phyloP scores from a whole-genome alignment of 2,113 vertebrate genomes.

The Candoia aspera region DNA sequence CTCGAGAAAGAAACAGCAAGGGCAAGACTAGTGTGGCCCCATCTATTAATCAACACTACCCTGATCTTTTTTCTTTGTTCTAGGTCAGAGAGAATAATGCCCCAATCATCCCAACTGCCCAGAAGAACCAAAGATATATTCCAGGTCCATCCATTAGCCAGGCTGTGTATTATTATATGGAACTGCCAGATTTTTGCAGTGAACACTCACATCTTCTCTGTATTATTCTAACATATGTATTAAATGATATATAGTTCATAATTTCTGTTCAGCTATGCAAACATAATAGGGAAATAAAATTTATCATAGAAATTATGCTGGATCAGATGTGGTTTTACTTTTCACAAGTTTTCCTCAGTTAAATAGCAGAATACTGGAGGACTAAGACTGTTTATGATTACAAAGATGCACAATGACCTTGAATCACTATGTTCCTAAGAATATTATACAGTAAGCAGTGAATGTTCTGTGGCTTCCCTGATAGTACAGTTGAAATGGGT shows the following conservation, averaged over 20 bases:
- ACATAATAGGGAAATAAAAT: not conserved
- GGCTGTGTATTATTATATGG: not conserved
- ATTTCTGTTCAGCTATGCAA: not conserved
- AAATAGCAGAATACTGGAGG: not conserved
- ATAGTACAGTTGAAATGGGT: not conserved
- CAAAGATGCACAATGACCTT: not conserved
- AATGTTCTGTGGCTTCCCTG: not conserved
- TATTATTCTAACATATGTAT: not conserved
- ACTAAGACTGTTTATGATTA: not conserved
- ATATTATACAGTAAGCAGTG: not conserved
- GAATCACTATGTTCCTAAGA: not conserved
- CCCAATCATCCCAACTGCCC: not conserved
- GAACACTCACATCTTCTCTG: not conserved
- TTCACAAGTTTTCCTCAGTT: not conserved
- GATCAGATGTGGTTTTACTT: not conserved
- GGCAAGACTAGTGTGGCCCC: not conserved
- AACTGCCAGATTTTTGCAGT: not conserved
- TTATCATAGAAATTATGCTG: not conserved
- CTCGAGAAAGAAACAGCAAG: not conserved
- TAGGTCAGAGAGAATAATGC: not conserved
- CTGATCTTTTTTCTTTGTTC: not conserved
- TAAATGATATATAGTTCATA: not conserved
- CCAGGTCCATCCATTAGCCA: not conserved
- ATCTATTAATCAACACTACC: not conserved
- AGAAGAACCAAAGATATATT: not conserved